phyloP scores from a whole-genome alignment of 2,113 vertebrate species.

The Machaerirhynchus nigripectus region DNA sequence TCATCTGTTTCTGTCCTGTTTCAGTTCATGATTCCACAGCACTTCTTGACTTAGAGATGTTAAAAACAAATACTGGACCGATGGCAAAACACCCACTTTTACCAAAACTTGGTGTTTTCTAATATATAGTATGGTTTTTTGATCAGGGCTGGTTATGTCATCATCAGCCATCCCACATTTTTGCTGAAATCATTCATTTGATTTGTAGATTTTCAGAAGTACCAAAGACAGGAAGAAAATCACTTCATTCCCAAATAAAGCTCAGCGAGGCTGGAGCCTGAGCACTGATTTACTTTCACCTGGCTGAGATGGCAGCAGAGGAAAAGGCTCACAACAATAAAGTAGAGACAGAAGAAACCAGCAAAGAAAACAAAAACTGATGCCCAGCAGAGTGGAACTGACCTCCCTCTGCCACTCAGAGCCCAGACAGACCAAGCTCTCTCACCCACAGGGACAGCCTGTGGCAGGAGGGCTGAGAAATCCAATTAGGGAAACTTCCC shows the following conservation, averaged over 20 bases:
- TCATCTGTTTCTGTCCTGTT: background rate
- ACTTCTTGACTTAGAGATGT: background rate
- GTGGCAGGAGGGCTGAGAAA: background rate
- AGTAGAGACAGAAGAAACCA: background rate
- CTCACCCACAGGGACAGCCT: background rate
- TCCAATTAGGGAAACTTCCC: background rate
- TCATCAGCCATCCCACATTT: background rate
- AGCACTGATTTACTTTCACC: background rate
- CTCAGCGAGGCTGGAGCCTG: background rate
- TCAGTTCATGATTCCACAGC: background rate
- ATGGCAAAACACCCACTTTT: background rate
- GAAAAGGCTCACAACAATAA: background rate
- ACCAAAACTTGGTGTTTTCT: background rate
- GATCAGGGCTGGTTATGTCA: background rate
- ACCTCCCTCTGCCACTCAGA: background rate
- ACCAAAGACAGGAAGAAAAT: background rate
- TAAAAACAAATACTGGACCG: background rate
- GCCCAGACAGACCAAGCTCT: background rate
- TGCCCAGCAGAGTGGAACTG: background rate
- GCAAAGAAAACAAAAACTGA: background rate
- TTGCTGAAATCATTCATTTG: background rate
- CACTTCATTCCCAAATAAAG: background rate
- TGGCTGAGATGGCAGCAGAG: background rate
- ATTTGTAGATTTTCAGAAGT: background rate
- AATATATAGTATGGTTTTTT: background rate